A percentile compares a stretch with the other conserved stretches of the same genome.
Evolutionary conservation across 2,113 vertebrate species (phyloP).

Genomic region (Desmodus rotundus): DNA sequence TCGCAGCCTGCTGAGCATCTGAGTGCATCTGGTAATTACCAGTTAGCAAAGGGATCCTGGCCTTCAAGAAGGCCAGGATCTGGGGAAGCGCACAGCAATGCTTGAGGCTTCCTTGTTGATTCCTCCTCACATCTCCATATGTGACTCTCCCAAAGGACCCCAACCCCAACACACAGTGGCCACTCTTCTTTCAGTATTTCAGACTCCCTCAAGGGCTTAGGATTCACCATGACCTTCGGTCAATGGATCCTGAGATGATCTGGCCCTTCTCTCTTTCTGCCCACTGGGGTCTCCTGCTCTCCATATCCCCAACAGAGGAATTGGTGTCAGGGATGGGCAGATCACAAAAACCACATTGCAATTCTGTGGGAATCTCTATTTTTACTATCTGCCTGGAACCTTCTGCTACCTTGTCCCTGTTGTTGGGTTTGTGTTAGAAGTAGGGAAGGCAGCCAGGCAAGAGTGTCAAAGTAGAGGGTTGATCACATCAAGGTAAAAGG

Average conservation of each 20-base stretch:
- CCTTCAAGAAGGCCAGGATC: neutral
- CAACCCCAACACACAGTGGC: neutral
- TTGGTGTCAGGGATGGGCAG: neutral
- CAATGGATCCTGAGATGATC: neutral
- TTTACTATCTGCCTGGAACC: neutral
- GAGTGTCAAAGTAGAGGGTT: neutral
- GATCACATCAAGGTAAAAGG: neutral
- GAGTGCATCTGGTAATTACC: conserved; percentile 10
- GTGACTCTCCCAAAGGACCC: neutral
- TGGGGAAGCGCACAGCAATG: neutral
- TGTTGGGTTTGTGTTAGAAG: neutral
- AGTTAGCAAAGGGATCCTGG: neutral
- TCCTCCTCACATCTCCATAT: neutral
- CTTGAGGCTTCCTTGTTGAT: neutral
- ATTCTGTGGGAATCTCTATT: neutral
- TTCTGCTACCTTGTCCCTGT: neutral
- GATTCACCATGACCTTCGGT: neutral
- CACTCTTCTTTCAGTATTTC: neutral
- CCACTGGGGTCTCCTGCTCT: neutral
- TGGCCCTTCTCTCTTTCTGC: neutral
- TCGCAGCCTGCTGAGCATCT: neutral
- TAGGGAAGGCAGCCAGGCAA: neutral
- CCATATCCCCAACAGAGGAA: neutral
- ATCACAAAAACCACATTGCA: neutral
- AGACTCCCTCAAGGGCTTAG: neutral